These are phyloP conservation scores for Aproaerema taeniolella DNA, from an alignment of 2,888 invertebrate species.

Conservation along the genomic window DNA sequence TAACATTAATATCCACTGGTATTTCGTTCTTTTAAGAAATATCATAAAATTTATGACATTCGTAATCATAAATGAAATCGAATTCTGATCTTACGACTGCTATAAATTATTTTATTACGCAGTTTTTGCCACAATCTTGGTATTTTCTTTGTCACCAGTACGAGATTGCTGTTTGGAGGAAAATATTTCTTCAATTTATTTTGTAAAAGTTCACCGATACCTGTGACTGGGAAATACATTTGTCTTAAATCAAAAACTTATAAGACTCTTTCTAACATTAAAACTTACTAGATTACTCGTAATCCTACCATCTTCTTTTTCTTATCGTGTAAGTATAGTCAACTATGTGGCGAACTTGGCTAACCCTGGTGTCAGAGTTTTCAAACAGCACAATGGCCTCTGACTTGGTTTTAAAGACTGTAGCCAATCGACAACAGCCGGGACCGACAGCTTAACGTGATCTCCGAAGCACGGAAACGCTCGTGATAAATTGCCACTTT, in stretches of 20 bases:
- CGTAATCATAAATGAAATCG: constrained; percentile 20
- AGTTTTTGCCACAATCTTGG: background rate
- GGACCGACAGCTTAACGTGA: no score
- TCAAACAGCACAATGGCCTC: no score
- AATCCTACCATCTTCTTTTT: background rate
- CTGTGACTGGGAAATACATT: background rate
- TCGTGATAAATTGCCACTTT: no score
- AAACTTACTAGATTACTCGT: background rate
- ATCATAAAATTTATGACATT: constrained; percentile 9
- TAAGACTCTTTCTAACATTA: background rate
- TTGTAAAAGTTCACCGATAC: background rate
- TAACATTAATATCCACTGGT: background rate
- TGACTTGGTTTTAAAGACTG: no score
- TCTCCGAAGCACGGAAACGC: no score
- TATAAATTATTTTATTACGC: constrained; percentile 14
- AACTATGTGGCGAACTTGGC: no score
- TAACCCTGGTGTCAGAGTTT: no score
- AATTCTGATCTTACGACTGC: constrained; percentile 24
- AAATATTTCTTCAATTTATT: background rate
- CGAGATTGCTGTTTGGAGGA: background rate
- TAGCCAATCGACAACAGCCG: no score
- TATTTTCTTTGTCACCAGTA: background rate
- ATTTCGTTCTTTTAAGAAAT: background rate
- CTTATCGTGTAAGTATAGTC: no score
- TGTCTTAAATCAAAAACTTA: background rate